Base-by-base conservation (phyloP, 2,113 vertebrate species). In the Montifringilla adamsi region DNA sequence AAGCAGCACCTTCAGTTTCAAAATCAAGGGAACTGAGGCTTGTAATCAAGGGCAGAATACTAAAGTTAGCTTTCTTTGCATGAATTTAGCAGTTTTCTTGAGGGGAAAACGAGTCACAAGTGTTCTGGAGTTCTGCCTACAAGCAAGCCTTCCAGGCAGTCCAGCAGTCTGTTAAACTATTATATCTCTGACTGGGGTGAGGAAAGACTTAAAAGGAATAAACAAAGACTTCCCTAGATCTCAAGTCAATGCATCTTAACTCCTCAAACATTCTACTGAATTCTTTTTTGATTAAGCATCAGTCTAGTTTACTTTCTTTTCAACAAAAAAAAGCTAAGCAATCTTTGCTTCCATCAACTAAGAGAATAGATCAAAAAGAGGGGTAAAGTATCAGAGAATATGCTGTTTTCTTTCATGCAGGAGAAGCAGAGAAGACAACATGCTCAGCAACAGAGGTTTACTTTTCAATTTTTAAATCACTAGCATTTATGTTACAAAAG, bases 81-180 rank as follows among this genome's bases (percentile, higher is more conserved):
- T 66, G 47, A 80, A 67, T 81, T 75, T 50, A 93, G 85, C 90
- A 90, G 74, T 84, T 92, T 92, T 90, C 90, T 95, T 55, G 35
- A 88, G 53, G 84, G 84, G 50, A 69, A 95, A 70, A 90, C 88
- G 91, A 95, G 60, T 95, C 92, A 96, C 55, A 44, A 88, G 56
- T 21, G 39, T 44, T 90, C 67, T 44, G 63, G 43, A 88, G 90
- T 33, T 90, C 68, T 68, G 52, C 3, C 2, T 10, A 86, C 47
- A 67, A 88, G 72, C 39, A 88, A 96, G 64, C 56, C 79, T 88
- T 72, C 52, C 74, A 87, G 87, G 73, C 69, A 92, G 62, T 6
- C 60, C 74, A 44, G 91, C 31, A 84, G 69, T 27, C 66, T 10
- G 33, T 86, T 75, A 68, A 64, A 47, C 60, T 67, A 49, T 60